Evolutionary conservation across 2,113 vertebrate species (phyloP).

Genomic region (Campylomormyrus numenius): DNA sequence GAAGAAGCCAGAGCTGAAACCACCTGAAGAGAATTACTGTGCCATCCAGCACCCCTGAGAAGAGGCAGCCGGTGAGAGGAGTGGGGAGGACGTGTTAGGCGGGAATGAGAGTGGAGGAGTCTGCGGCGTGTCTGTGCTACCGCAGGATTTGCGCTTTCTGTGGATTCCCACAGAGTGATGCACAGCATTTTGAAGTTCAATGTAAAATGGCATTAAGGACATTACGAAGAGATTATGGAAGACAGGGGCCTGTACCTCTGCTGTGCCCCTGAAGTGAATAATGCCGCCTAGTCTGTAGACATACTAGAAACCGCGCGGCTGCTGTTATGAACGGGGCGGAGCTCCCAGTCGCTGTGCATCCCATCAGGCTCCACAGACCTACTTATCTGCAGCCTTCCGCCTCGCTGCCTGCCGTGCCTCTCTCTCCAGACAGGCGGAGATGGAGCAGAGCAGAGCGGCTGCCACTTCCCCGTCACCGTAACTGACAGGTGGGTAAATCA

Average conservation of each 20-base stretch:
- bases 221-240: background rate
- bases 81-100: background rate
- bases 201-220: background rate
- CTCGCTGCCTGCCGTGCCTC: background rate
- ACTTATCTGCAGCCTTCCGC: background rate
- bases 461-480: background rate
- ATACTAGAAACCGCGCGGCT: background rate
- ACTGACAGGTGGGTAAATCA: background rate
- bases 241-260: background rate
- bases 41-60: background rate
- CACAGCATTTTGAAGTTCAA: background rate
- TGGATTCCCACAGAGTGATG: background rate
- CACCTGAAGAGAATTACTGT: background rate
- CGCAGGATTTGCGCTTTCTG: background rate
- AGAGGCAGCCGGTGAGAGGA: background rate
- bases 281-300: background rate
- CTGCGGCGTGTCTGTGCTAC: background rate
- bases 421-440: background rate
- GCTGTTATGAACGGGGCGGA: background rate
- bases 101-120: background rate
- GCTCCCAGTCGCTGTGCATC: background rate
- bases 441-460: background rate
- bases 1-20: background rate
- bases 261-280: background rate
- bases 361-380: background rate